phyloP scores from a whole-genome alignment of 2,888 invertebrate species.

The Ophion slaviceki region DNA sequence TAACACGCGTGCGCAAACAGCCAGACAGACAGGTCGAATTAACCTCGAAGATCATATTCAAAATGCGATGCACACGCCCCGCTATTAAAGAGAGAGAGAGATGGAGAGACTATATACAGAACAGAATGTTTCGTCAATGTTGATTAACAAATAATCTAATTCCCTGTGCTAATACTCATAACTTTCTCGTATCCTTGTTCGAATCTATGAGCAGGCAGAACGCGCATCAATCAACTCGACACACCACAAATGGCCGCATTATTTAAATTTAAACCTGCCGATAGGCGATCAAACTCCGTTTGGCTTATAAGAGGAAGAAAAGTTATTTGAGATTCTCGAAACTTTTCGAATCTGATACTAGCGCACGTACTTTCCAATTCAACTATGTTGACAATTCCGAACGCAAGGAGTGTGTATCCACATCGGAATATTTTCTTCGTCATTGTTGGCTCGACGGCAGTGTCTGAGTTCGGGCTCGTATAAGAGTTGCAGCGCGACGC shows the following conservation, averaged over 20 bases:
- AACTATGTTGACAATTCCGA: no score
- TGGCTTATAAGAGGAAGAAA: neutral
- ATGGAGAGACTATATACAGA: neutral
- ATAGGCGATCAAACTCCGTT: neutral
- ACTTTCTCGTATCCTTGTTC: neutral
- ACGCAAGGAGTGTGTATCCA: no score
- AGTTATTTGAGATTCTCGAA: neutral
- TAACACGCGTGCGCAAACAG: constrained; percentile 8
- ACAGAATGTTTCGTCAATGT: constrained; percentile 20
- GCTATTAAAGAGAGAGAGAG: neutral
- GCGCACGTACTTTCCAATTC: neutral
- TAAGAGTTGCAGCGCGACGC: neutral
- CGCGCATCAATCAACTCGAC: neutral
- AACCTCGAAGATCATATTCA: constrained; percentile 46
- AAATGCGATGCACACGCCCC: constrained; percentile 23
- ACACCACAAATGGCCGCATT: neutral
- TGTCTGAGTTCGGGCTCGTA: neutral
- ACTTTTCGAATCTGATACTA: neutral
- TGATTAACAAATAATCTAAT: constrained; percentile 36
- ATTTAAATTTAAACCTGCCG: neutral
- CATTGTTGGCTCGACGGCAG: neutral
- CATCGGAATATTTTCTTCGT: neutral
- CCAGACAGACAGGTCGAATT: neutral
- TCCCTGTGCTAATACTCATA: constrained; percentile 7
- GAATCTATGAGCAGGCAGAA: neutral